Base-by-base conservation (phyloP, 2,888 invertebrate species). In the Drosophila nigritarsus region DNA sequence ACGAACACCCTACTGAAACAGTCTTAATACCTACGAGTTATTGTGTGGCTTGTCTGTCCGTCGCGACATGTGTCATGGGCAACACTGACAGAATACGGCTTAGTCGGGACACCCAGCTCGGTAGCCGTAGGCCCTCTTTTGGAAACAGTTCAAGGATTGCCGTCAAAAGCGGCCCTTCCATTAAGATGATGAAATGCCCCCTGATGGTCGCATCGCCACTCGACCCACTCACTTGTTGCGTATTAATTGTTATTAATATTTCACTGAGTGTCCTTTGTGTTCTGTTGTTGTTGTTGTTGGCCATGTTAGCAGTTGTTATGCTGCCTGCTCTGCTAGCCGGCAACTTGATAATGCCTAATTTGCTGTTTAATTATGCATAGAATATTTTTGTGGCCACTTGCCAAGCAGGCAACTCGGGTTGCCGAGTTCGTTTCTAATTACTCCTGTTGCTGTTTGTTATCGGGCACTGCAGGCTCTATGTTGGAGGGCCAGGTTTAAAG, bases 171-270 rank as follows among this genome's bases (percentile, higher is more conserved):
- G 56, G 50, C 48, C 40, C 20, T 42, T 50, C 74, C 75, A 87
- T 83, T 82, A 79, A 62, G 82, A 89, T 85, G 84, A 85, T 89
- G 84, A 85, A 85, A 87, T 77, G 73, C 64, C 73, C 89, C 84
- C 49, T 45, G 48, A 49, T 24, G 67, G 48, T 49, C 15, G 34
- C 49, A 48, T 27, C 38, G 18, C 40, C 53, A 29, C 45, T 27
- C 71, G 40, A 61, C 66, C 54, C 72, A 65, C 61, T 48, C 63
- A 85, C 84, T 90, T 87, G 90, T 87, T 88, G 88, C 75, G 86
- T 82, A 80, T 78, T 90, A 87, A 89, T 88, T 83, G 88, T 71
- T 81, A 88, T 88, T 87, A 89, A 87, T 88, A 83, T 83, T 88
- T 79, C 42, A 88, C 50, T 38, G 56, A 58, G 60, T 63, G 60